Percentiles rank a stretch among this genome's conserved stretches.
These are phyloP conservation scores for Leucophenga varia DNA, from an alignment of 1,140 invertebrate species.

Conservation along the genomic window DNA sequence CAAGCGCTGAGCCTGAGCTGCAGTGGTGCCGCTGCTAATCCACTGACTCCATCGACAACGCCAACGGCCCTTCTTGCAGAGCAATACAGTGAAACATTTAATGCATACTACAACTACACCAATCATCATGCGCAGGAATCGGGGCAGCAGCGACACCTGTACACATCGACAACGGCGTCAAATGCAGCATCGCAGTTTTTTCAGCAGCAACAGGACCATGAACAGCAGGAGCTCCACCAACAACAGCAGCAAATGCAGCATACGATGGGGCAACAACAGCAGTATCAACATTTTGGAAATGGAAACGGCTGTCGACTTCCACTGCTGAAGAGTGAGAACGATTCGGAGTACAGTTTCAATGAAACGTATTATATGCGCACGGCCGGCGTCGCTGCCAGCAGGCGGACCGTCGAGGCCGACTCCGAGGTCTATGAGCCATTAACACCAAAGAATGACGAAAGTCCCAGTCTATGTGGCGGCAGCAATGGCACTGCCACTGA, in stretches of 20 bases:
- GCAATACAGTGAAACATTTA: slow-evolving; percentile 38
- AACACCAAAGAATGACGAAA: slow-evolving; percentile 54
- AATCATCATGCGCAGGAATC: slow-evolving; percentile 24
- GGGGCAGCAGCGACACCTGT: slow-evolving; percentile 2
- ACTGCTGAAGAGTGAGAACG: slow-evolving; percentile 37
- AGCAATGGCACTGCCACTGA: slow-evolving; percentile 8
- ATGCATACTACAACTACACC: slow-evolving; percentile 41
- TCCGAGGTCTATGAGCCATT: slow-evolving; percentile 51
- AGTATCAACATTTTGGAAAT: neutral
- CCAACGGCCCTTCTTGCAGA: slow-evolving; percentile 27
- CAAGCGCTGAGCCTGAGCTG: slow-evolving; percentile 27
- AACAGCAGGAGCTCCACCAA: slow-evolving; percentile 12
- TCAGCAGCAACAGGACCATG: slow-evolving; percentile 9
- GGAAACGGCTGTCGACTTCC: slow-evolving; percentile 22
- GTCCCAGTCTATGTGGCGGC: slow-evolving; percentile 47
- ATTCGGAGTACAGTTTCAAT: slow-evolving; percentile 45
- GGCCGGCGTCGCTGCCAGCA: slow-evolving; percentile 12
- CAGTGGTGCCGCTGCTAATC: slow-evolving; percentile 16
- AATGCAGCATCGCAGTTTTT: slow-evolving; percentile 27
- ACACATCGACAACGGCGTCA: slow-evolving; percentile 3
- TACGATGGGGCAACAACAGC: slow-evolving; percentile 9
- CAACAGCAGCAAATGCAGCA: slow-evolving; percentile 17
- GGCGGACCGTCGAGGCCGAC: slow-evolving; percentile 18
- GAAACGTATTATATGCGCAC: slow-evolving; percentile 45
- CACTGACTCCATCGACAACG: slow-evolving; percentile 33